Conservation (phyloP, 2,888 invertebrate species). For the Polymixis lichenea region DNA sequence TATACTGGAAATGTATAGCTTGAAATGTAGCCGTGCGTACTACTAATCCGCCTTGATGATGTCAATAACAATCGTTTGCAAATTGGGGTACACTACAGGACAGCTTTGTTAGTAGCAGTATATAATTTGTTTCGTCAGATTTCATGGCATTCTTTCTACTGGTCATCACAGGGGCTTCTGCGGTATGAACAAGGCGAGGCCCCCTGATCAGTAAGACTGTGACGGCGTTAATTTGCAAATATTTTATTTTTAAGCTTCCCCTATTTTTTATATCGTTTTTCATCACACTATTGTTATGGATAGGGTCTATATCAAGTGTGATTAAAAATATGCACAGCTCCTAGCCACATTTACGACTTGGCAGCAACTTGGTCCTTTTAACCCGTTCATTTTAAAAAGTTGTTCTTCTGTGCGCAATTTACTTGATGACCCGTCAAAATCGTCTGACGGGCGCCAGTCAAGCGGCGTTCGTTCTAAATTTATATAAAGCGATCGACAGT, state of each 20-base stretch:
- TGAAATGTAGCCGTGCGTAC: too few species aligned
- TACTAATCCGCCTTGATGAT: background rate
- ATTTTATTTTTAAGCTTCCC: too few species aligned
- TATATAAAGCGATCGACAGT: conserved; percentile 84
- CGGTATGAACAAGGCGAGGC: background rate
- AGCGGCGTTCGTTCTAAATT: conserved; percentile 80
- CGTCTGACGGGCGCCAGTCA: conserved; percentile 81
- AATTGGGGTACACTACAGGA: too few species aligned
- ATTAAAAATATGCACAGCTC: too few species aligned
- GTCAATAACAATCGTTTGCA: too few species aligned
- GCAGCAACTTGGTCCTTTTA: background rate
- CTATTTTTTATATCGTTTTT: too few species aligned
- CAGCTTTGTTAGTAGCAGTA: too few species aligned
- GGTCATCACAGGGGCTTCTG: background rate
- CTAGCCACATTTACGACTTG: background rate
- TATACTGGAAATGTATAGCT: too few species aligned
- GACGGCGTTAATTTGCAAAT: background rate
- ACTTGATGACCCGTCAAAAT: conserved; percentile 74
- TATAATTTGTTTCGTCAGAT: too few species aligned
- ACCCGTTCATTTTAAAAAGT: background rate
- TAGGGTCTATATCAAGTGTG: too few species aligned
- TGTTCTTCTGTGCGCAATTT: conserved; percentile 36
- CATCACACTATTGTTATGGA: too few species aligned
- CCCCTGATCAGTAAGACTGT: background rate
- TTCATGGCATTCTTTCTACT: background rate